Evolutionary conservation across 2,113 vertebrate genomes (phyloP), one percentile per base, ranked within the genome.

Genomic region (Elanoides forficatus): DNA sequence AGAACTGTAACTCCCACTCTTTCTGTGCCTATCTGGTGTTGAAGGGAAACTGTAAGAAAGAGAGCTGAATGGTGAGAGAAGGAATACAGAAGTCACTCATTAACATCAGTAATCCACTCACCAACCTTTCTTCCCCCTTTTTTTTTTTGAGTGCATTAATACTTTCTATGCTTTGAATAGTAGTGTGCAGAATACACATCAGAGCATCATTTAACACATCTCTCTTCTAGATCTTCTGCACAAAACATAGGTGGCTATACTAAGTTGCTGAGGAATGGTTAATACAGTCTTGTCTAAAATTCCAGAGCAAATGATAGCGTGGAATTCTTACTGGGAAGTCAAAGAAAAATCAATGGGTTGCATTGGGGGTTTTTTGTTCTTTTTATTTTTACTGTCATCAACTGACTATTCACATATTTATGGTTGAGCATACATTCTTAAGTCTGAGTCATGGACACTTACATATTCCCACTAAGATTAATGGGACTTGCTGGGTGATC

Each of bases 361-460:
- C 8, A 0, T 8, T 67, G 4, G 4, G 14, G 0, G 3, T 2
- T 36, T 55, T 19, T 12, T 56, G 1, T 11, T 66, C 4, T 18
- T n/a, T 52, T 43, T 27, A 16, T 29, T 40, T 36, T 5, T 13
- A 63, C 13, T 53, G 15, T 84, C 48, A 42, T 53, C 10, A 68
- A n/a, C 13, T 50, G 21, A 58, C 18, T 83, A 29, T 47, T 80
- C 20, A 67, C 14, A 36, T 52, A 58, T 27, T 60, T 40, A 45
- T 22, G 11, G 10, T 7, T 75, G 21, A 73, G 22, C 8, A 73
- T 7, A 36, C 3, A 36, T 75, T 70, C 50, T 11, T 32, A 29
- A 30, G 0, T 22, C 70, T 56, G 12, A 94, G 26, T 7, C 36
- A 75, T 13, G 23, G 48, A 63, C 9, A 27, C 15, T 15, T 81